phyloP scores from a whole-genome alignment of 2,888 invertebrate species.

The Pyrrhosoma nymphula region DNA sequence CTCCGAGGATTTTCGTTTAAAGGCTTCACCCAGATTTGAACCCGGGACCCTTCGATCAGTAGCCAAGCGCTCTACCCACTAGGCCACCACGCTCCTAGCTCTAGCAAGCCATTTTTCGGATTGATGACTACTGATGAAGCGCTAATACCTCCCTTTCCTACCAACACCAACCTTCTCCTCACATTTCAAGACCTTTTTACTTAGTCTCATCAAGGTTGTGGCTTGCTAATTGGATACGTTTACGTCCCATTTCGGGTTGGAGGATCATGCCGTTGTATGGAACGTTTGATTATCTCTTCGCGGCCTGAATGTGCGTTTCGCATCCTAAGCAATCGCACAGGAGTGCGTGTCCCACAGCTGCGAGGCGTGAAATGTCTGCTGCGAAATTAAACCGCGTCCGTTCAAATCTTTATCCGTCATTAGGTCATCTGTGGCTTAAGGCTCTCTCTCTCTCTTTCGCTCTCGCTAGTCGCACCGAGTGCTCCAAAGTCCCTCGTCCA shows the following conservation, averaged over 20 bases:
- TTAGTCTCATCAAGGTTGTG: no score
- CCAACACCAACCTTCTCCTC: no score
- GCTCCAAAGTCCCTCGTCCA: neutral
- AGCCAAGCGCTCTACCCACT: no score
- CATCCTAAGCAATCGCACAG: neutral
- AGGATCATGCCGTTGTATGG: neutral
- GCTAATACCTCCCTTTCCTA: no score
- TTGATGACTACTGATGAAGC: no score
- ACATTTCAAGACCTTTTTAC: no score
- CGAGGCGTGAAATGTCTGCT: neutral
- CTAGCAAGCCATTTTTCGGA: no score
- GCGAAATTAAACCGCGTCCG: neutral
- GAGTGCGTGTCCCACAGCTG: slow-evolving; percentile 6
- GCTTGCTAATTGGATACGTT: neutral
- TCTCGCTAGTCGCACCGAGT: neutral
- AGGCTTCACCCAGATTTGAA: no score
- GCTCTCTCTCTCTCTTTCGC: neutral
- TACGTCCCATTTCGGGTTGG: neutral
- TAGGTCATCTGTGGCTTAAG: neutral
- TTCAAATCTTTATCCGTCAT: neutral
- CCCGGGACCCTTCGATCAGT: no score
- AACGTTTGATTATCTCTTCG: neutral
- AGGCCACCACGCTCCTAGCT: no score
- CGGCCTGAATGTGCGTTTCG: neutral
- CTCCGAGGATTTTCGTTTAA: no score